Conservation (phyloP, 2,888 invertebrate genomes). For the Pycnomerus fuliginosus region DNA sequence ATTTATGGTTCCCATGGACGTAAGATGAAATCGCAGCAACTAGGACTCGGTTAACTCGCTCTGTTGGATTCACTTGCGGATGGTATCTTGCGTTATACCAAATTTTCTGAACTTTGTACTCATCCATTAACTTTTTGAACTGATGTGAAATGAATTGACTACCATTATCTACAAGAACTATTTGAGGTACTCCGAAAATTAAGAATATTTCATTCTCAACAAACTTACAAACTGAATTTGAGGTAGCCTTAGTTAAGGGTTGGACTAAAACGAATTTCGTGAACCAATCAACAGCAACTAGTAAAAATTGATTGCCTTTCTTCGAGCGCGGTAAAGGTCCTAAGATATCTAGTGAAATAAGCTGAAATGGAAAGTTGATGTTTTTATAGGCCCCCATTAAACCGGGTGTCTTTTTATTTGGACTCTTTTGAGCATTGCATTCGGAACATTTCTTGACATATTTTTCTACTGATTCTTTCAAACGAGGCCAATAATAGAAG, state of each 20-base stretch:
- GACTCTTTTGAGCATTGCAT: conserved; percentile 18
- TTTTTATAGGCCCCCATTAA: conserved; percentile 2
- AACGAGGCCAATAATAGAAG: conserved; percentile 13
- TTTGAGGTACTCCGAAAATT: conserved; percentile 24
- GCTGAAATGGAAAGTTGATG: conserved; percentile 2
- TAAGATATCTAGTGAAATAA: background rate
- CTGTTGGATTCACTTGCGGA: conserved; percentile 42
- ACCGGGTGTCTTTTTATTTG: conserved; percentile 6
- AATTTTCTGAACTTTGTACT: conserved; percentile 25
- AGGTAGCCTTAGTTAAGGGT: conserved; percentile 18
- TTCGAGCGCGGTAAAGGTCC: background rate
- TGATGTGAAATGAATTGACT: conserved; percentile 13
- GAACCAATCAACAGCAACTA: conserved; percentile 24
- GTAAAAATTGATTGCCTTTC: conserved; percentile 12
- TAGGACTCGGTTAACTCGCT: conserved; percentile 15
- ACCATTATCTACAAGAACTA: conserved; percentile 26
- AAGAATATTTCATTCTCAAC: conserved; percentile 25
- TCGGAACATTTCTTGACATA: conserved; percentile 16
- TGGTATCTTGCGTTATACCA: conserved; percentile 36
- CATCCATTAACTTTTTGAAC: conserved; percentile 18
- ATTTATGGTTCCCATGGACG: background rate
- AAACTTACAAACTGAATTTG: conserved; percentile 6
- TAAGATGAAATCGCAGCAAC: background rate
- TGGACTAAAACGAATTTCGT: conserved; percentile 17
- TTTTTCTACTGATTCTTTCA: conserved; percentile 10